Conservation (phyloP, 1,140 invertebrate species). For the Aphidius ervi region DNA sequence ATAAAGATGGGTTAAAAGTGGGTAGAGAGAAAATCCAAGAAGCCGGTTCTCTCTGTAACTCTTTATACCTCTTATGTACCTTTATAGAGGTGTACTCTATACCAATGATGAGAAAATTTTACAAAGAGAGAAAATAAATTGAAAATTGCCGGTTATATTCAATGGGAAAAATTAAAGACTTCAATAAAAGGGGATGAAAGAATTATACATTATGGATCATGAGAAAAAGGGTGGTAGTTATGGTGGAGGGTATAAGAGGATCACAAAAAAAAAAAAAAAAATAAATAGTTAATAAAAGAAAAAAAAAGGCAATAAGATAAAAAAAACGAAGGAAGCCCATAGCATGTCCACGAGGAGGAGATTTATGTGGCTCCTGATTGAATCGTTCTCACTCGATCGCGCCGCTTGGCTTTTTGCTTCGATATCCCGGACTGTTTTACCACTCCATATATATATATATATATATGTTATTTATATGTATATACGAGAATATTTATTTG, state of each 20-base stretch:
- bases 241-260: no score
- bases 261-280: background rate
- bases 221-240: no score
- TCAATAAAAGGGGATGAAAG: no score
- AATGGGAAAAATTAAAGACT: no score
- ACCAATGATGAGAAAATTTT: no score
- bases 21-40: conserved; percentile 13
- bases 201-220: no score
- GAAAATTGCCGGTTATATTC: no score
- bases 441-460: background rate
- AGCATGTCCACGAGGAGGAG: conserved; percentile 51
- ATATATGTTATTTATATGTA: conserved; percentile 27
- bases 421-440: conserved; percentile 17
- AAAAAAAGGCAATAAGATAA: conserved; percentile 18
- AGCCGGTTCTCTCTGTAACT: background rate
- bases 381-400: conserved; percentile 55
- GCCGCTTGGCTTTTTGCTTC: conserved; percentile 29
- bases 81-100: no score
- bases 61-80: no score
- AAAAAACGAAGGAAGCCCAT: conserved; percentile 33
- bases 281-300: conserved; percentile 23
- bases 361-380: conserved; percentile 56
- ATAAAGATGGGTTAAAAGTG: background rate
- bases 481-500: conserved; percentile 20
- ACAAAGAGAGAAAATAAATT: no score